These are phyloP conservation scores for Halictus quadricinctus DNA, from an alignment of 2,888 invertebrate species.

Conservation along the genomic window DNA sequence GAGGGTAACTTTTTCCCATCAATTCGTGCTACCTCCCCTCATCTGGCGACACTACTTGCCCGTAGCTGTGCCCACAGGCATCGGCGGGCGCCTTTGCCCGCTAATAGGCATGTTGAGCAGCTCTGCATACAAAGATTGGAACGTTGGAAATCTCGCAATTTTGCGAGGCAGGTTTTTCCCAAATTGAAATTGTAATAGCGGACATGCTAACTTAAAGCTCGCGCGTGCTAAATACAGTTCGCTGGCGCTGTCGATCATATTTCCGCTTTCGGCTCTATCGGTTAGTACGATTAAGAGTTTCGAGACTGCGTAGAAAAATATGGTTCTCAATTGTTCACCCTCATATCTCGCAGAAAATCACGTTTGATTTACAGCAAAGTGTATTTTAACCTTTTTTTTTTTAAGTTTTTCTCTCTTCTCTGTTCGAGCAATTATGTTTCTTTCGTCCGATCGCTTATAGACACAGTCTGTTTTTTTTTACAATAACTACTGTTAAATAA, in stretches of 20 bases:
- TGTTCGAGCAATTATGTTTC: conserved; percentile 43
- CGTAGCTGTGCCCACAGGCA: no score
- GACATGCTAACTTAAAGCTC: conserved; percentile 34
- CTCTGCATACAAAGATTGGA: neutral
- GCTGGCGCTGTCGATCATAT: conserved; percentile 49
- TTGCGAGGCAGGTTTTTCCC: neutral
- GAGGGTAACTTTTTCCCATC: no score
- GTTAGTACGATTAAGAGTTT: conserved; percentile 68
- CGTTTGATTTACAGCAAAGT: conserved; percentile 67
- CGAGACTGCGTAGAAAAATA: conserved; percentile 80
- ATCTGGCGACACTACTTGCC: no score
- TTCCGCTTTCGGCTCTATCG: conserved; percentile 52
- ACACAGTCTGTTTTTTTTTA: conserved; percentile 35
- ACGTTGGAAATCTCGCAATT: neutral
- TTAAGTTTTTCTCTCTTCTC: conserved; percentile 30
- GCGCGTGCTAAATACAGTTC: conserved; percentile 14
- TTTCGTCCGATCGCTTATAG: conserved; percentile 43
- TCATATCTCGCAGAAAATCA: conserved; percentile 63
- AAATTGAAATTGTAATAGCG: neutral
- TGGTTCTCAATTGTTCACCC: conserved; percentile 68
- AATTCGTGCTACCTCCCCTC: no score
- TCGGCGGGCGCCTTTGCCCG: no score
- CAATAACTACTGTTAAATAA: conserved; percentile 37
- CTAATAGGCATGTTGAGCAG: no score
- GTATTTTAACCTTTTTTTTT: conserved; percentile 44